These are phyloP conservation scores for Heliconius cydno DNA, from an alignment of 2,888 invertebrate species.

Conservation along the genomic window DNA sequence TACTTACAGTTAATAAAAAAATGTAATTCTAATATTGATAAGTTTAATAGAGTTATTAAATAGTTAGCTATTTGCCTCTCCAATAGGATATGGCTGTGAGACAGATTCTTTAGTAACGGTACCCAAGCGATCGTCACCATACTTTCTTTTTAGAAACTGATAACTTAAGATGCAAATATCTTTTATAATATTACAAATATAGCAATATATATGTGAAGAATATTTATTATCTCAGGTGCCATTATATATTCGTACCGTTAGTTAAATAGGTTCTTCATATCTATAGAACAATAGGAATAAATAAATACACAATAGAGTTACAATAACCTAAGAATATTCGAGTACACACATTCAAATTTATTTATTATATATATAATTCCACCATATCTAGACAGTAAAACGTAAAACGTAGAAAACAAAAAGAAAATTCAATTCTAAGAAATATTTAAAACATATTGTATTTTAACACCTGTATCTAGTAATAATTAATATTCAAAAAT, in stretches of 20 bases:
- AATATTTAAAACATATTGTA: background rate
- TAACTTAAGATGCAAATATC: background rate
- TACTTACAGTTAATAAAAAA: too few relatives aligned
- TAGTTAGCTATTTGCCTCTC: background rate
- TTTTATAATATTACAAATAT: background rate
- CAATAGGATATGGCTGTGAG: background rate
- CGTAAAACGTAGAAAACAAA: background rate
- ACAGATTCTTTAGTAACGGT: constrained; percentile 1
- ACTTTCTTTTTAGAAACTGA: constrained; percentile 8
- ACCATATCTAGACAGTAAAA: too few relatives aligned
- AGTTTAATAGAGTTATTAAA: too few relatives aligned
- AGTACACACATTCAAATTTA: too few relatives aligned
- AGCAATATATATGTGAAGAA: background rate
- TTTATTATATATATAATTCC: too few relatives aligned
- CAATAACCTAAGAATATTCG: too few relatives aligned
- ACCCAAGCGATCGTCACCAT: background rate
- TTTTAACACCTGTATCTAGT: background rate
- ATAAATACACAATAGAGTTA: too few relatives aligned
- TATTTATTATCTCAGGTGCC: too few relatives aligned
- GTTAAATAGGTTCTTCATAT: too few relatives aligned
- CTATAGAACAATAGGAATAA: too few relatives aligned
- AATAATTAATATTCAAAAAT: constrained; percentile 2
- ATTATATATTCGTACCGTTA: too few relatives aligned
- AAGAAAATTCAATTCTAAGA: background rate
- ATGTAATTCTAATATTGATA: background rate